These are phyloP conservation scores for Melipona beecheii DNA, from an alignment of 2,888 invertebrate species.

Conservation along the genomic window DNA sequence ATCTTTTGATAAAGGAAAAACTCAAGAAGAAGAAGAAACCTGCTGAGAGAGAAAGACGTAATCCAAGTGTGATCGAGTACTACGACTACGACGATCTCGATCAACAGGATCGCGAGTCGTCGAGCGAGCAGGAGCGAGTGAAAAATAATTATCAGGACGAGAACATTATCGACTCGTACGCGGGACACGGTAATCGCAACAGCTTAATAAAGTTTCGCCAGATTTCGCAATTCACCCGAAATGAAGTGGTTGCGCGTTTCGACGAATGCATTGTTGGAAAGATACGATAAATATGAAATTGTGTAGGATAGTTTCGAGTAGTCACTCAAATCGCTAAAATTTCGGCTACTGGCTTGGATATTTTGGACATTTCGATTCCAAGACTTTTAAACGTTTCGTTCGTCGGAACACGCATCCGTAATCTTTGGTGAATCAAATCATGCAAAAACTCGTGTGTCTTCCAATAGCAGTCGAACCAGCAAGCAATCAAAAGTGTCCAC, in stretches of 20 bases:
- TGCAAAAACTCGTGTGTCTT: neutral
- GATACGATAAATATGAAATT: neutral
- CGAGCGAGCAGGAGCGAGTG: slow-evolving; percentile 30
- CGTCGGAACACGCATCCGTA: neutral
- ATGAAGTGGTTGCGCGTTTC: neutral
- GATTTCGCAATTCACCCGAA: neutral
- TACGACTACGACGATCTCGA: slow-evolving; percentile 75
- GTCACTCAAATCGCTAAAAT: no score
- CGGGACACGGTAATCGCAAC: slow-evolving; percentile 38
- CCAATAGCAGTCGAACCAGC: neutral
- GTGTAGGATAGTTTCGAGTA: neutral
- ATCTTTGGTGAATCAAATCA: neutral
- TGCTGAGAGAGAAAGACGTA: slow-evolving; percentile 40
- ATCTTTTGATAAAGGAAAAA: slow-evolving; percentile 66
- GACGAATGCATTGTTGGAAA: neutral
- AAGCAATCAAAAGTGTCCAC: neutral
- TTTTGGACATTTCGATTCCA: no score
- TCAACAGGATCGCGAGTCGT: slow-evolving; percentile 35
- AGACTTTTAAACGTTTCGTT: neutral
- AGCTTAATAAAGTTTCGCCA: slow-evolving; percentile 12
- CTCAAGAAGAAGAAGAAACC: slow-evolving; percentile 41
- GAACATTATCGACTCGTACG: slow-evolving; percentile 19
- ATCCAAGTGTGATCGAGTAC: slow-evolving; percentile 69
- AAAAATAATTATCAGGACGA: slow-evolving; percentile 21
- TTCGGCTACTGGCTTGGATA: no score